These are phyloP conservation scores for Cephus spinipes DNA, from an alignment of 2,888 invertebrate species.

Conservation along the genomic window DNA sequence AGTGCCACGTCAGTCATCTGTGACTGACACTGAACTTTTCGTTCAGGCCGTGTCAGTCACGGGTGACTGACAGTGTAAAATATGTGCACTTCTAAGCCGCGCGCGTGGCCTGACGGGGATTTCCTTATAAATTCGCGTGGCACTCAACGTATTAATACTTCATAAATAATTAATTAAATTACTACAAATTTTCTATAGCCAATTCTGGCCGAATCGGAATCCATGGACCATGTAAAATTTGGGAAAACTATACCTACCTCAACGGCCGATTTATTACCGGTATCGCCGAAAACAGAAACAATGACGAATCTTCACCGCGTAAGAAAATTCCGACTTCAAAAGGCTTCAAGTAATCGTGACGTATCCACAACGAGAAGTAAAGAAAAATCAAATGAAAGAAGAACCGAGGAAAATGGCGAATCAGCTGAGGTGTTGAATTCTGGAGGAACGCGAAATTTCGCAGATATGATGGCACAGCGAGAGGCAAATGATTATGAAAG, in stretches of 20 bases:
- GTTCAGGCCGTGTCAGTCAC: too few species aligned
- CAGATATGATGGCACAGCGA: slow-evolving; percentile 26
- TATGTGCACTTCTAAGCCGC: too few species aligned
- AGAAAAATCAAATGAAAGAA: slow-evolving; percentile 22
- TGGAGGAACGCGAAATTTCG: slow-evolving; percentile 16
- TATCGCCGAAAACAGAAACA: slow-evolving; percentile 43
- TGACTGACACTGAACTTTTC: too few species aligned
- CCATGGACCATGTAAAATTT: slow-evolving; percentile 9
- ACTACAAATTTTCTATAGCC: slow-evolving; percentile 6
- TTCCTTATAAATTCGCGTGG: too few species aligned
- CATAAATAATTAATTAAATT: neutral
- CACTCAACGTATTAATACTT: neutral
- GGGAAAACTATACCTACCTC: slow-evolving; percentile 10
- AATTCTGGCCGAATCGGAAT: slow-evolving; percentile 13
- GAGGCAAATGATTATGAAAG: slow-evolving; percentile 27
- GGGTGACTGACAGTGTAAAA: too few species aligned
- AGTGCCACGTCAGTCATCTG: too few species aligned
- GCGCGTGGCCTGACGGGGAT: too few species aligned
- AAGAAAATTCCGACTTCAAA: slow-evolving; percentile 51
- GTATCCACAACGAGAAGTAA: slow-evolving; percentile 17
- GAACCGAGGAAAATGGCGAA: slow-evolving; percentile 14
- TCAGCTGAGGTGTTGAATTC: neutral
- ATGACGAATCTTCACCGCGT: slow-evolving; percentile 52
- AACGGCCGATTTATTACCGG: slow-evolving; percentile 3
- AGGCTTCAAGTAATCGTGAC: slow-evolving; percentile 35